Conservation (phyloP, 2,797 vertebrate genomes). For the Crossoptilon crossoptilon region DNA sequence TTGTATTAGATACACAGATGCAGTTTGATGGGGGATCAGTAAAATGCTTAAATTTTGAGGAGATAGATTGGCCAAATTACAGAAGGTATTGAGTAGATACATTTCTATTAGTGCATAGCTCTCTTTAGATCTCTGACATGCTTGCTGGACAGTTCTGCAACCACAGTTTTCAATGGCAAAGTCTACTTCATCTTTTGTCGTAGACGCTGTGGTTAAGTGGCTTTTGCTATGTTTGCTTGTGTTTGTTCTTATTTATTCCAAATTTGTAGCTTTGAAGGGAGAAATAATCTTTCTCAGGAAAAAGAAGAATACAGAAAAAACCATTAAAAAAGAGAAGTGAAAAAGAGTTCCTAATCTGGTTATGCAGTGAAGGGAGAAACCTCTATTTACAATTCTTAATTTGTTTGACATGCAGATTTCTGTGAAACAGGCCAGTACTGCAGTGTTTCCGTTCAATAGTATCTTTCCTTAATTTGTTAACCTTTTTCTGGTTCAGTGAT, state of each 20-base stretch:
- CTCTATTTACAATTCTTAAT: not conserved
- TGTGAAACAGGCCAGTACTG: not conserved
- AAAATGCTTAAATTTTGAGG: not conserved
- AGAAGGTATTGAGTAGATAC: not conserved
- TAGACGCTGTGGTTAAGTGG: not conserved
- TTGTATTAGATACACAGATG: not conserved
- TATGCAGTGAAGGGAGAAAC: not conserved
- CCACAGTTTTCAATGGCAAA: not conserved
- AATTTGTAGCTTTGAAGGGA: not conserved
- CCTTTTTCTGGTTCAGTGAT: not conserved
- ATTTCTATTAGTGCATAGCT: not conserved
- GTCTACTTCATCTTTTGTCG: not conserved
- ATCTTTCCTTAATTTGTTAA: not conserved
- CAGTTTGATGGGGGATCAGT: not conserved
- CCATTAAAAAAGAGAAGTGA: not conserved
- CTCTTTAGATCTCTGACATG: not conserved
- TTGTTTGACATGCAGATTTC: not conserved
- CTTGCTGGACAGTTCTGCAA: not conserved
- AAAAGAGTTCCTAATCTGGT: not conserved
- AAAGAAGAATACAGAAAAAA: not conserved
- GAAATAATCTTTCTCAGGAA: conserved; percentile 5
- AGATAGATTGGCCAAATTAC: not conserved
- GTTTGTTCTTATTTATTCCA: not conserved
- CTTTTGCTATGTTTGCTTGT: not conserved
- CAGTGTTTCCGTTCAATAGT: not conserved